These are phyloP conservation scores for Engraulis encrasicolus DNA, from an alignment of 2,113 vertebrate genomes.

Conservation along the genomic window DNA sequence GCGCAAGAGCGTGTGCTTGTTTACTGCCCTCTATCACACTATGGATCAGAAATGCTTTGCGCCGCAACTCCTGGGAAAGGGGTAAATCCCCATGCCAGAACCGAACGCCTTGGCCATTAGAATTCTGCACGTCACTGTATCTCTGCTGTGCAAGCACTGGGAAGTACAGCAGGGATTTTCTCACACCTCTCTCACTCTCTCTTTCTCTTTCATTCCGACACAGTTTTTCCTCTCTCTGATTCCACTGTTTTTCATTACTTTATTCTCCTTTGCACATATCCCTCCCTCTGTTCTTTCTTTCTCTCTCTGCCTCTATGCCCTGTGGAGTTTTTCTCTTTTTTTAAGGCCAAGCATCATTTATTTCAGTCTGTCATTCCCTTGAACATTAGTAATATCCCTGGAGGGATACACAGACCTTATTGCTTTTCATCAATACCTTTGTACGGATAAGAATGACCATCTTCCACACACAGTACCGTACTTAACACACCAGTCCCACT, in stretches of 20 bases:
- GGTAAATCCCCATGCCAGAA: neutral
- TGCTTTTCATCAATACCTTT: neutral
- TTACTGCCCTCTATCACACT: conserved; percentile 14
- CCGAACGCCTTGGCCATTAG: neutral
- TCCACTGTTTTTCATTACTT: neutral
- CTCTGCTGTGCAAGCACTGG: neutral
- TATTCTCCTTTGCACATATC: neutral
- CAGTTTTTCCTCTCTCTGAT: neutral
- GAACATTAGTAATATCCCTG: neutral
- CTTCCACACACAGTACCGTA: neutral
- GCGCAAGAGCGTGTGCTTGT: neutral
- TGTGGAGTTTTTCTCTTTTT: neutral
- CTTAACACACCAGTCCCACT: neutral
- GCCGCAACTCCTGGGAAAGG: neutral
- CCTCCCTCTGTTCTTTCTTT: no score
- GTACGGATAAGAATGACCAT: neutral
- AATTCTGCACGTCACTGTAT: conserved; percentile 7
- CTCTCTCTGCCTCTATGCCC: neutral
- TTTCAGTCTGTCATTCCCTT: conserved; percentile 29
- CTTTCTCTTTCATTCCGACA: neutral
- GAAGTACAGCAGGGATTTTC: neutral
- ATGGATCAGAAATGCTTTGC: neutral
- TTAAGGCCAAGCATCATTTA: neutral
- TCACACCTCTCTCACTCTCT: neutral
- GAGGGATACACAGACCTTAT: neutral